These are phyloP conservation scores for Paramormyrops hopkinsi DNA, from an alignment of 2,797 vertebrate genomes.

Conservation along the genomic window DNA sequence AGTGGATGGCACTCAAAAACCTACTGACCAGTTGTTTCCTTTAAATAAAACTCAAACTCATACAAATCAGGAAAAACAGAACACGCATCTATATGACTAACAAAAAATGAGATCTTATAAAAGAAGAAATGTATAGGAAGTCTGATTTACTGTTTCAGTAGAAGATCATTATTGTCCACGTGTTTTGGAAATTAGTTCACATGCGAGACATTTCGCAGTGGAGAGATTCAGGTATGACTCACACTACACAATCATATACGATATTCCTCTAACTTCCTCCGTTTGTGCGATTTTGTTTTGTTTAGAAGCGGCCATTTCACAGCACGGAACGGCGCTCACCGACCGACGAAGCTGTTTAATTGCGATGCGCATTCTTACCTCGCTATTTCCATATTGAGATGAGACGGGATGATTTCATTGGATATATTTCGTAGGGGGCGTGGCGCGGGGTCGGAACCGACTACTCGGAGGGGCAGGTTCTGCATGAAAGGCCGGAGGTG, in stretches of 20 bases:
- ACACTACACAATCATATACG: neutral
- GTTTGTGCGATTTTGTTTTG: neutral
- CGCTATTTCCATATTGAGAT: neutral
- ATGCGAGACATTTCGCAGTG: neutral
- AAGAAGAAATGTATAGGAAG: neutral
- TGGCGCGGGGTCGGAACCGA: neutral
- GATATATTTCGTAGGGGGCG: neutral
- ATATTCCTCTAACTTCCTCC: neutral
- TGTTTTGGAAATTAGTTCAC: neutral
- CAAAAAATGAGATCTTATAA: neutral
- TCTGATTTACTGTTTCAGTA: neutral
- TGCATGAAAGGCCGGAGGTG: neutral
- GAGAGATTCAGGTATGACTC: neutral
- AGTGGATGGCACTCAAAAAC: neutral
- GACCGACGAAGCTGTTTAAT: neutral
- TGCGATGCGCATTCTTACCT: neutral
- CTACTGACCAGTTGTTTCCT: neutral
- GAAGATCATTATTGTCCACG: neutral
- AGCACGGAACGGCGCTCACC: neutral
- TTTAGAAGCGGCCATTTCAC: conserved; percentile 2
- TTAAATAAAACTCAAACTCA: neutral
- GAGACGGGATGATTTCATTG: neutral
- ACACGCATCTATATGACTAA: neutral
- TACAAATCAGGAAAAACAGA: neutral
- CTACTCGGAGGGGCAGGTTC: neutral